phyloP scores from a whole-genome alignment of 64 coral and sea anemone species.

The Exaiptasia diaphana region DNA sequence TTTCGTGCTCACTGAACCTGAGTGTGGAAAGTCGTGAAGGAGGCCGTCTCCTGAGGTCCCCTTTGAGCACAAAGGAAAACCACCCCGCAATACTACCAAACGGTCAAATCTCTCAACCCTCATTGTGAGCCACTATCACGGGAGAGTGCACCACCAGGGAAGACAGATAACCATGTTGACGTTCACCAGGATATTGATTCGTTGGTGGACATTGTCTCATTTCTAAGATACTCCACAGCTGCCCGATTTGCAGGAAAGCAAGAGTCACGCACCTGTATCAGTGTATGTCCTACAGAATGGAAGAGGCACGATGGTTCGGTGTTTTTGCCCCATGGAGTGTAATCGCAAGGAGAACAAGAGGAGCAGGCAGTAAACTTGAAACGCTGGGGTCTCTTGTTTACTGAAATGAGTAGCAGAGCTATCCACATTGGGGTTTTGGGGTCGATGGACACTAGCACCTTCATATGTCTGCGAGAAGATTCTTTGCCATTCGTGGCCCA shows the following conservation, averaged over 20 bases:
- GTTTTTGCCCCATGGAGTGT: neutral
- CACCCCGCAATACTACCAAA: neutral
- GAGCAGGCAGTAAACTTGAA: neutral
- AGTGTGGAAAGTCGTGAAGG: too few species aligned
- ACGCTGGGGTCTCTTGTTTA: conserved; percentile 6
- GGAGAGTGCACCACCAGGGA: conserved; percentile 9
- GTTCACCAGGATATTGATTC: neutral
- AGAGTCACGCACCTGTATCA: neutral
- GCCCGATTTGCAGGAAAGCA: neutral
- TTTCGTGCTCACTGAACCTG: too few species aligned
- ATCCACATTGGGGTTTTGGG: neutral
- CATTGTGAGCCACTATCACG: neutral
- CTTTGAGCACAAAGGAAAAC: neutral
- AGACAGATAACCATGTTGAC: neutral
- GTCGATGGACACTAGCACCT: neutral
- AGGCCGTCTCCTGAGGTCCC: neutral
- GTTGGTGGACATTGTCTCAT: conserved; percentile 3
- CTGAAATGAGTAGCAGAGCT: neutral
- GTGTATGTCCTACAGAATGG: neutral
- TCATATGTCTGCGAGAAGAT: conserved; percentile 2
- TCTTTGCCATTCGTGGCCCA: neutral
- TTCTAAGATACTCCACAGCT: neutral
- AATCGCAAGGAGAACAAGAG: neutral
- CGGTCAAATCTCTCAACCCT: neutral
- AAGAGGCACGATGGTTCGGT: neutral